A percentile compares a stretch with the other conserved stretches of the same genome.
Evolutionary conservation across 2,113 vertebrate genomes (phyloP).

Genomic region (Nibea albiflora): DNA sequence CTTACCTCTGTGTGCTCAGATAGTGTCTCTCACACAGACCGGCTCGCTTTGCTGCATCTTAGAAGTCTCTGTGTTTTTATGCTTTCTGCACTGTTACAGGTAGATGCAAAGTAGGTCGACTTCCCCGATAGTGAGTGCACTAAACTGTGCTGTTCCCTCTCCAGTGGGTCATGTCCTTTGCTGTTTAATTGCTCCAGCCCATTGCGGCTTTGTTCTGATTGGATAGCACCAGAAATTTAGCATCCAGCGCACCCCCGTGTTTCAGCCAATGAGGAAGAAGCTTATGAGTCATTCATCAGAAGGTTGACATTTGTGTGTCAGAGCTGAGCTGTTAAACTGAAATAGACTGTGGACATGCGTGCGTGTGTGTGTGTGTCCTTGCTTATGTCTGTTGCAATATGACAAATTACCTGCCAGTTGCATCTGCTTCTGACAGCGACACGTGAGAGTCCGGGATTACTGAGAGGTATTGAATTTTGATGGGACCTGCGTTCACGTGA

Average conservation of each 20-base stretch:
- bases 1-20: conserved; percentile 29
- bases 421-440: neutral
- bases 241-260: neutral
- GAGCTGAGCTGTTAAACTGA: conserved; percentile 53
- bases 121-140: neutral
- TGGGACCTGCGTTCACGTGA: conserved; percentile 14
- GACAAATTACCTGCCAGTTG: conserved; percentile 42
- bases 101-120: neutral
- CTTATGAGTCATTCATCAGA: conserved; percentile 51
- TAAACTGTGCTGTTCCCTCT: neutral
- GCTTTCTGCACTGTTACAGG: neutral
- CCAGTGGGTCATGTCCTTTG: conserved; percentile 13
- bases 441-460: conserved; percentile 33
- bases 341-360: conserved; percentile 55
- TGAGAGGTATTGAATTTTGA: conserved; percentile 52
- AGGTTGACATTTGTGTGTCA: conserved; percentile 62
- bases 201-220: conserved; percentile 28
- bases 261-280: conserved; percentile 25
- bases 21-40: neutral
- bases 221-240: conserved; percentile 14
- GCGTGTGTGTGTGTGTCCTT: conserved; percentile 34
- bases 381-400: conserved; percentile 15
- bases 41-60: neutral
- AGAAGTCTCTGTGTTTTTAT: neutral
- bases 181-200: neutral